Base-by-base conservation (phyloP, 2,797 vertebrate species). In the Ceryle rudis region DNA sequence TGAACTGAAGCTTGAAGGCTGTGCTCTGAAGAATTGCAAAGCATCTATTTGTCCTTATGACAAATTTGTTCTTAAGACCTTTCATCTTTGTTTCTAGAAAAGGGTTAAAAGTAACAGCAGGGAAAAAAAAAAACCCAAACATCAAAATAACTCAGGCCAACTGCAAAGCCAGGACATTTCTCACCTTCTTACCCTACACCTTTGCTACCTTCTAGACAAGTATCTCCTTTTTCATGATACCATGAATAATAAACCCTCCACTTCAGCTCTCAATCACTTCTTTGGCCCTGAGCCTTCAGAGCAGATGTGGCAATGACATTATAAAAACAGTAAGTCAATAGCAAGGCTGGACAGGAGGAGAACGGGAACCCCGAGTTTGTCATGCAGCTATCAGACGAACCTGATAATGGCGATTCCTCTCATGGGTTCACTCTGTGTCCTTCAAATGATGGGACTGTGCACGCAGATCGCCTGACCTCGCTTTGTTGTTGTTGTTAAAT, bases 31-130 rank as follows among this genome's bases (percentile, higher is more conserved):
- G 86, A 70, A 46, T 2, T 28, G 60, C 73, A 65, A 44, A 90
- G 72, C 67, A 85, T 81, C 77, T n/a, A 6, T 49, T 84, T 77
- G 49, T 77, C 79, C 81, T 57, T 11, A 2, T 33, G n/a, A n/a
- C n/a, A n/a, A n/a, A n/a, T n/a, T n/a, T n/a, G n/a, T 70, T 35
- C 67, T 69, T 37, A 22, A 84, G 81, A 61, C 23, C 9, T 72
- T 82, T 64, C 49, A 5, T 23, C 37, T 20, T 47, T 6, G 31
- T 51, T 73, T 39, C 5, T 2, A 62, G 71, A 65, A 37, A 96
- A 64, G 82, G 62, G 87, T 95, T 96, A 97, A 96, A 94, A 75
- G 7, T 29, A 47, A 11, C n/a, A 26, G 55, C n/a, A 52, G 39
- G 7, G 61, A 23, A 44, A 86, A 51, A 64, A 31, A 9, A 29